Base-by-base conservation (phyloP, 2,797 vertebrate genomes). In the Lerista edwardsae region DNA sequence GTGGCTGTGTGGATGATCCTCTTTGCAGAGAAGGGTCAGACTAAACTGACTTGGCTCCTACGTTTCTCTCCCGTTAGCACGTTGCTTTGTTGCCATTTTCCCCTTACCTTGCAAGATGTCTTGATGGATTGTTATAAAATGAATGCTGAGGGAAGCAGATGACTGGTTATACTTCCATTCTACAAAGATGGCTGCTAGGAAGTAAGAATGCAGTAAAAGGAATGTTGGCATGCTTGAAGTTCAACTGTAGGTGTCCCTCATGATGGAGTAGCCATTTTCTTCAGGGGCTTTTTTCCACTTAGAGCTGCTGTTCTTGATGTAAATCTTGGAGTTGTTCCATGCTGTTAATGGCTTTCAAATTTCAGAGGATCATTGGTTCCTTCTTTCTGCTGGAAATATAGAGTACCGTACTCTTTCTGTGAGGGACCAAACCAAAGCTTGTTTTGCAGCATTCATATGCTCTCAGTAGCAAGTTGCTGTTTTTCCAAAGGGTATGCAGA, bases 71-170 rank as follows among this genome's bases (percentile, higher is more conserved):
- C 34, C 21, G 1, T 81, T 1, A 41, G 75, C 67, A 27, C 78
- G 59, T 82, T 71, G 84, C 87, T 84, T 19, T 21, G 64, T 64
- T 75, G 12, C 27, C 23, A 72, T 44, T 82, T 74, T 41, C 6
- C n/a, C 64, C 7, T 27, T 51, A 14, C 64, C 7, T 27, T 51
- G 17, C 7, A 57, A n/a, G 2, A 10, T 0, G 0, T 19, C 68
- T 44, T 68, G 77, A 55, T 41, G 77, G 87, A 82, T 84, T 39
- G 0, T 25, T 73, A 84, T 83, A 77, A 88, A 84, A 29, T 77
- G 87, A 47, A 82, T 83, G 83, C 36, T 89, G 84, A 92, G 91
- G 64, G 75, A 88, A 91, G 88, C 89, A 88, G 90, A 31, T 41
- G 69, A 64, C 6, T 9, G 44, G 65, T 72, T 73, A 14, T 59